Conservation (phyloP, 2,888 invertebrate species). For the Drosophila kanekoi region DNA sequence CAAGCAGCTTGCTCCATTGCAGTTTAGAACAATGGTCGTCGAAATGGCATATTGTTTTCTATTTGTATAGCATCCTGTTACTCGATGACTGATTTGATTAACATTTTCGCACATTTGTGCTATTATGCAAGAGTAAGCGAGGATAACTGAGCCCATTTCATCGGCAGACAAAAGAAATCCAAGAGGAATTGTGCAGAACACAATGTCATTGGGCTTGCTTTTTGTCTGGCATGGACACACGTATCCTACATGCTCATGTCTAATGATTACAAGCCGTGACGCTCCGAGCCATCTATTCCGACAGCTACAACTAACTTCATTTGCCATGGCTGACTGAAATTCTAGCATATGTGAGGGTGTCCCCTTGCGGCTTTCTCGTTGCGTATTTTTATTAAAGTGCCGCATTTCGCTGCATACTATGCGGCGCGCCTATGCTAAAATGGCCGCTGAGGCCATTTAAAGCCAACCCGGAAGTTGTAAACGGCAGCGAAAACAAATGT, state of each 20-base stretch:
- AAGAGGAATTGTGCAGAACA: conserved; percentile 34
- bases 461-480: conserved; percentile 68
- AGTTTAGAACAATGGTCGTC: conserved; percentile 24
- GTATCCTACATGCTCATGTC: conserved; percentile 30
- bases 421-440: conserved; percentile 36
- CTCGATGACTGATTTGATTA: conserved; percentile 60
- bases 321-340: conserved; percentile 26
- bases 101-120: conserved; percentile 42
- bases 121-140: conserved; percentile 27
- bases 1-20: neutral
- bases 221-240: conserved; percentile 22
- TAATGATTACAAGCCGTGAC: conserved; percentile 46
- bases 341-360: conserved; percentile 23
- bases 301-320: conserved; percentile 19
- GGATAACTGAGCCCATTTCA: conserved; percentile 21
- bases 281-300: conserved; percentile 2
- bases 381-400: conserved; percentile 34
- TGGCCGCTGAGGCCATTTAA: conserved; percentile 33
- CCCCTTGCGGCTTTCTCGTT: conserved; percentile 11
- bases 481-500: conserved; percentile 67
- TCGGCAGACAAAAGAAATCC: conserved; percentile 42
- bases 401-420: conserved; percentile 46
- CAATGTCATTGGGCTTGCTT: conserved; percentile 41
- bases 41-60: conserved; percentile 15
- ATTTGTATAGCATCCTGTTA: conserved; percentile 19